phyloP scores from a whole-genome alignment of 1,140 invertebrate genomes.

The Pogonognathellus flavescens region DNA sequence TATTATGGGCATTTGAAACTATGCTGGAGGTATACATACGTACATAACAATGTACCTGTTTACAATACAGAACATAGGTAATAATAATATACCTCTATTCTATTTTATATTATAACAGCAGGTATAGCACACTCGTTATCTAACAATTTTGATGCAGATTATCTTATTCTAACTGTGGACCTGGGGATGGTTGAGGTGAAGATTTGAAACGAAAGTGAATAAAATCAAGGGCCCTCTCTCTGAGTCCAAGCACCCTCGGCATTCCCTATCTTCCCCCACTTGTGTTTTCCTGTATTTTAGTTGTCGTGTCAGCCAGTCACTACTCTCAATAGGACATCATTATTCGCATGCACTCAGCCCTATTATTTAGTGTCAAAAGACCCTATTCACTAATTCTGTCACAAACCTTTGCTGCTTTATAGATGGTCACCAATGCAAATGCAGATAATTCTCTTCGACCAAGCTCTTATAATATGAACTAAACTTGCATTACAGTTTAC shows the following conservation, averaged over 20 bases:
- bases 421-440: background rate
- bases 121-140: conserved; percentile 7
- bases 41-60: too few relatives aligned
- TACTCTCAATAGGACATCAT: conserved; percentile 41
- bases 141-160: background rate
- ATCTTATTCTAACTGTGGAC: background rate
- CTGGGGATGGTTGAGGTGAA: background rate
- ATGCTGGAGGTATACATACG: too few relatives aligned
- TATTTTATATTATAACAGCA: background rate
- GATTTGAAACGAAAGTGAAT: background rate
- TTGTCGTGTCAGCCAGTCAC: conserved; percentile 11
- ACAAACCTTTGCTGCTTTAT: background rate
- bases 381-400: conserved; percentile 18
- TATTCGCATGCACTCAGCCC: conserved; percentile 26
- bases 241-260: background rate
- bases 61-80: background rate
- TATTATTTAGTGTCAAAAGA: conserved; percentile 43
- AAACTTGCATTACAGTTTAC: too few relatives aligned
- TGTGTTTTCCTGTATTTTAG: conserved; percentile 34
- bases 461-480: background rate
- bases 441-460: background rate
- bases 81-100: background rate
- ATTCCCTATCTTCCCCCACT: background rate
- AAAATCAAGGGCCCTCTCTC: conserved; percentile 30
- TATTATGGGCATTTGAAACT: too few relatives aligned